phyloP scores from a whole-genome alignment of 2,888 invertebrate species.

The Galerucella pusilla region DNA sequence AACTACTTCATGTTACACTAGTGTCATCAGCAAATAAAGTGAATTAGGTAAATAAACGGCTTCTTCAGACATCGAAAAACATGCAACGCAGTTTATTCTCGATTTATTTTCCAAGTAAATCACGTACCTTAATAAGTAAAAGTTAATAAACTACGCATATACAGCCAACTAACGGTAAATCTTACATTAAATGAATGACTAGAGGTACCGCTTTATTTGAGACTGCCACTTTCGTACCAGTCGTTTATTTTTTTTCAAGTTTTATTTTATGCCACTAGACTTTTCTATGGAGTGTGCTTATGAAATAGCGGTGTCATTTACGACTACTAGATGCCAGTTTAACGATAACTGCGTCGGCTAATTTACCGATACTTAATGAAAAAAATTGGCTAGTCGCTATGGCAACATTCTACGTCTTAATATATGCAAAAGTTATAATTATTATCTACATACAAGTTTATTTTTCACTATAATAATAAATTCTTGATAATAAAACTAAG shows the following conservation, averaged over 20 bases:
- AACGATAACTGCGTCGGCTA: constrained; percentile 41
- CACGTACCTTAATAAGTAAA: not conserved
- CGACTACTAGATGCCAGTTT: constrained; percentile 36
- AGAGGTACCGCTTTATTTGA: constrained; percentile 7
- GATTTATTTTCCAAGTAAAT: not conserved
- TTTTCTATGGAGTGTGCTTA: constrained; percentile 42
- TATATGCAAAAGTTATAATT: not conserved
- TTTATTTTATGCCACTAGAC: constrained; percentile 63
- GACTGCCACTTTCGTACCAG: not conserved
- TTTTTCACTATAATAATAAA: too few species aligned
- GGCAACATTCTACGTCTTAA: constrained; percentile 56
- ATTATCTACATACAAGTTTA: not conserved
- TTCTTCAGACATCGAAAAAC: too few species aligned
- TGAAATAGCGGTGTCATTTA: constrained; percentile 47
- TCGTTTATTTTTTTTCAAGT: constrained; percentile 52
- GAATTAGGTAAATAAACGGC: too few species aligned
- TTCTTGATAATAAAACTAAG: too few species aligned
- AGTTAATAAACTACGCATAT: not conserved
- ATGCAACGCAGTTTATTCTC: too few species aligned
- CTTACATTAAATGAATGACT: not conserved
- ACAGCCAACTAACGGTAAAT: constrained; percentile 1
- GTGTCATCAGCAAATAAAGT: too few species aligned
- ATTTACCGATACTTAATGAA: constrained; percentile 49
- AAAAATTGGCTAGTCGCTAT: not conserved
- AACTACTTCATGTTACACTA: too few species aligned